Conservation (phyloP, 1,140 invertebrate genomes). For the Aphaenogaster rudis region DNA sequence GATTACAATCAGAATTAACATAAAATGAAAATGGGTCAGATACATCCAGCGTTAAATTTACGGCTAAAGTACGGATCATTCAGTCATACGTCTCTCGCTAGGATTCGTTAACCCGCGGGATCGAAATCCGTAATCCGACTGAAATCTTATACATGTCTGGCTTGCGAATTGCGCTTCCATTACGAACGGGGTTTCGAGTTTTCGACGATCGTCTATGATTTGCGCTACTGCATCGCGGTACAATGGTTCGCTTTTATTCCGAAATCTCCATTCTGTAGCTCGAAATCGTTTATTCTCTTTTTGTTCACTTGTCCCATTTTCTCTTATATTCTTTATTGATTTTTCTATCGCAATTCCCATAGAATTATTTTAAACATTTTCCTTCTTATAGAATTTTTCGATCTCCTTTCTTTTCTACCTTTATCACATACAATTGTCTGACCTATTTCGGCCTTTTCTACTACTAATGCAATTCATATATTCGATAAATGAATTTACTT, state of each 20-base stretch:
- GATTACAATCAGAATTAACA: slow-evolving; percentile 11
- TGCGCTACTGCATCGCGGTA: slow-evolving; percentile 43
- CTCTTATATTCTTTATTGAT: slow-evolving; percentile 53
- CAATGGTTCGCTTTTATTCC: slow-evolving; percentile 45
- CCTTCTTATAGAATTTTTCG: slow-evolving; percentile 15
- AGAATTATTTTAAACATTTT: slow-evolving; percentile 47
- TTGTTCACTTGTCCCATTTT: slow-evolving; percentile 38
- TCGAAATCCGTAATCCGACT: slow-evolving; percentile 23
- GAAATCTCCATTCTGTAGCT: slow-evolving; percentile 53
- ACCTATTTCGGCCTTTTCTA: slow-evolving; percentile 26
- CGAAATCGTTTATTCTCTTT: slow-evolving; percentile 34
- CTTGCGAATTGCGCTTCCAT: slow-evolving; percentile 40
- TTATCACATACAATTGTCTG: neutral
- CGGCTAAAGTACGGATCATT: neutral
- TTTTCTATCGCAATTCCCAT: slow-evolving; percentile 48
- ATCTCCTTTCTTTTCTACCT: neutral
- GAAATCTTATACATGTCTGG: slow-evolving; percentile 34
- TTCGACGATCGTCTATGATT: slow-evolving; percentile 47
- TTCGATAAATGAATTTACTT: slow-evolving; percentile 14
- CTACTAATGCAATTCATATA: neutral
- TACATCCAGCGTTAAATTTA: neutral
- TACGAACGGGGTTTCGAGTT: slow-evolving; percentile 40
- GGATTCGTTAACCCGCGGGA: neutral
- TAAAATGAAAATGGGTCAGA: neutral
- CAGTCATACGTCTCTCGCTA: neutral